Percentiles rank a stretch among this genome's conserved stretches.
Evolutionary conservation across 2,797 vertebrate species (phyloP).

Genomic region (Hoplostethus mediterraneus): DNA sequence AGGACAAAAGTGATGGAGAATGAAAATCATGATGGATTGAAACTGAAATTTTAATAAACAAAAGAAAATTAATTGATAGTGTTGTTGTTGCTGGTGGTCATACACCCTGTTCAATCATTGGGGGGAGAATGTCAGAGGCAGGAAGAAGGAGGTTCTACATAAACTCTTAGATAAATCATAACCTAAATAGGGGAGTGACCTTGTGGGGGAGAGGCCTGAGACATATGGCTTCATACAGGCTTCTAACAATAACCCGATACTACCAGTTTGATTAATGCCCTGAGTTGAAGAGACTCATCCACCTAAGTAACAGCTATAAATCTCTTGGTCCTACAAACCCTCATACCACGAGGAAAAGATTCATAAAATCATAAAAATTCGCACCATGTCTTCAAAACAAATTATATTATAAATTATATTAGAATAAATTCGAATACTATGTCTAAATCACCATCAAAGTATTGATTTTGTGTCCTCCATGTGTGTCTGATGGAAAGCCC

Average conservation of each 20-base stretch:
- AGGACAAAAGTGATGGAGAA: background rate
- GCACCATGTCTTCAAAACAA: conserved; percentile 15
- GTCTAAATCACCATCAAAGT: conserved; percentile 7
- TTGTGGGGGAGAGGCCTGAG: conserved; percentile 32
- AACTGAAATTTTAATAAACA: background rate
- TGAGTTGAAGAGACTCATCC: conserved; percentile 62
- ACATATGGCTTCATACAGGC: conserved; percentile 30
- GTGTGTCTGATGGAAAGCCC: conserved; percentile 15
- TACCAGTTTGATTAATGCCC: conserved; percentile 71
- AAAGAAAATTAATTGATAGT: background rate
- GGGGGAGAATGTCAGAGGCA: conserved; percentile 9
- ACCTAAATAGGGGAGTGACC: conserved; percentile 47
- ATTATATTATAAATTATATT: too few relatives aligned
- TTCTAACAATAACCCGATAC: conserved; percentile 65
- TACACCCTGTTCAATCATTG: background rate
- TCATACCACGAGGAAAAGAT: conserved; percentile 27
- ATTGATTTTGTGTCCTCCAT: conserved; percentile 23
- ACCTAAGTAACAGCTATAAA: conserved; percentile 69
- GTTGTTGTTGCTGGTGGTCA: background rate
- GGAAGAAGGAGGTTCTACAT: background rate
- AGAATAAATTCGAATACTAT: background rate
- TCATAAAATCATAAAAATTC: conserved; percentile 10
- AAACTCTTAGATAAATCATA: conserved; percentile 29
- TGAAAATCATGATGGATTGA: background rate
- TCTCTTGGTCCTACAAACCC: conserved; percentile 51